Evolutionary conservation across 2,888 invertebrate species (phyloP).

Genomic region (Cylindroiulus punctatus): DNA sequence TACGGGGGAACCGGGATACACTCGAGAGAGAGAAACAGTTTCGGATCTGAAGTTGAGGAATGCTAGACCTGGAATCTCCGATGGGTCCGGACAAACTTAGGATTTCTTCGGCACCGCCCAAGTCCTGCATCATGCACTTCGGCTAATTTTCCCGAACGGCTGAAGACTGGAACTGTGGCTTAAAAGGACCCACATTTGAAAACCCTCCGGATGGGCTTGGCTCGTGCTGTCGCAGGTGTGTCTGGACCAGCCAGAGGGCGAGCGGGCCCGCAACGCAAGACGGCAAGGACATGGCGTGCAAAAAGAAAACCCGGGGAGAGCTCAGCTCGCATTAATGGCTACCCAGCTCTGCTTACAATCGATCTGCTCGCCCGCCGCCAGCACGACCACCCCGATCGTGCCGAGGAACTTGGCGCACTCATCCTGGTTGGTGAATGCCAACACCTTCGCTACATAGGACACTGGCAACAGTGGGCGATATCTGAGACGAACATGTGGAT

Average conservation of each 20-base stretch:
- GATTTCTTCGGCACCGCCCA: not conserved
- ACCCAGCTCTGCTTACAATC: conserved; percentile 83
- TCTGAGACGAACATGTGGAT: conserved; percentile 70
- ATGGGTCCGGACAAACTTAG: not conserved
- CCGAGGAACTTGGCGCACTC: conserved; percentile 89
- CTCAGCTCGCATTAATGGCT: conserved; percentile 48
- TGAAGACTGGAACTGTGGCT: not conserved
- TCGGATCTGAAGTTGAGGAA: not conserved
- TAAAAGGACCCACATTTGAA: conserved; percentile 52
- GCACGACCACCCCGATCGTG: conserved; percentile 77
- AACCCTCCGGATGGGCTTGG: not conserved
- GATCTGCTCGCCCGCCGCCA: conserved; percentile 69
- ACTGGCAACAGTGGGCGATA: conserved; percentile 92
- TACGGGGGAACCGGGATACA: not conserved
- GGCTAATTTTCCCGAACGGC: not conserved
- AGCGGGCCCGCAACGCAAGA: not conserved
- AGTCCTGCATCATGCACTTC: not conserved
- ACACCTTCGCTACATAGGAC: conserved; percentile 84
- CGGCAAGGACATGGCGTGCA: not conserved
- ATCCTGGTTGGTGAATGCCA: conserved; percentile 85
- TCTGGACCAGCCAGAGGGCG: too few species aligned
- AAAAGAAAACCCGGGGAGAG: not conserved
- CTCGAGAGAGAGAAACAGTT: not conserved
- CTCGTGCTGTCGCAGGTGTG: too few species aligned
- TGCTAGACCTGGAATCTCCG: not conserved